These are phyloP conservation scores for Dromas ardeola DNA, from an alignment of 2,113 vertebrate genomes.

Conservation along the genomic window DNA sequence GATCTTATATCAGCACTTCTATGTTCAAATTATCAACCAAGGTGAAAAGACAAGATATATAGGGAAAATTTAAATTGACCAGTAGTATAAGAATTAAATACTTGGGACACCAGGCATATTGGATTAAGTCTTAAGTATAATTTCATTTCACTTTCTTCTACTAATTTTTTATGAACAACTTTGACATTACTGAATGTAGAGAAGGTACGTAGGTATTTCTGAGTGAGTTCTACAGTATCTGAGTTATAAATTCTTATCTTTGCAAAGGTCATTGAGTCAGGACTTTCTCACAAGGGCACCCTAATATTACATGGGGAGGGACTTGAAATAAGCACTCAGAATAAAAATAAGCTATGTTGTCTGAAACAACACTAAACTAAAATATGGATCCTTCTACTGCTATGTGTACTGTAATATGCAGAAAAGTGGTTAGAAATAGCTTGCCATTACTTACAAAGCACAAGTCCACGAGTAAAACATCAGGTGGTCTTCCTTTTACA, in stretches of 20 bases:
- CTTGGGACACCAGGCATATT: background rate
- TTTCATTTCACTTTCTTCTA: background rate
- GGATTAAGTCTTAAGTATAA: background rate
- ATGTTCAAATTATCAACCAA: background rate
- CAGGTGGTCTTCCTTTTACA: background rate
- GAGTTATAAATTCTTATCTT: background rate
- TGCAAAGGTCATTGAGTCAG: background rate
- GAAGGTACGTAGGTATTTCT: background rate
- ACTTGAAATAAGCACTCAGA: background rate
- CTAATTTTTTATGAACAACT: background rate
- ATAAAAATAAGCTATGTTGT: background rate
- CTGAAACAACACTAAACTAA: background rate
- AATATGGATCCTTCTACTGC: background rate
- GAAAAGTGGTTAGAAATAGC: background rate
- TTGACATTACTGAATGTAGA: background rate
- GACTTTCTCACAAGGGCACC: background rate
- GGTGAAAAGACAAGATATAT: background rate
- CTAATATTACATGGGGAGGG: background rate
- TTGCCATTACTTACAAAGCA: background rate
- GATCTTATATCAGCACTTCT: background rate
- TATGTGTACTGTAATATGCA: background rate
- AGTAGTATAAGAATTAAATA: background rate
- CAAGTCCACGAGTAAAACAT: background rate
- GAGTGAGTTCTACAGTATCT: background rate
- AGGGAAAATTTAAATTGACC: background rate